Evolutionary conservation across 2,113 vertebrate genomes (phyloP).

Genomic region (Corythaeola cristata): DNA sequence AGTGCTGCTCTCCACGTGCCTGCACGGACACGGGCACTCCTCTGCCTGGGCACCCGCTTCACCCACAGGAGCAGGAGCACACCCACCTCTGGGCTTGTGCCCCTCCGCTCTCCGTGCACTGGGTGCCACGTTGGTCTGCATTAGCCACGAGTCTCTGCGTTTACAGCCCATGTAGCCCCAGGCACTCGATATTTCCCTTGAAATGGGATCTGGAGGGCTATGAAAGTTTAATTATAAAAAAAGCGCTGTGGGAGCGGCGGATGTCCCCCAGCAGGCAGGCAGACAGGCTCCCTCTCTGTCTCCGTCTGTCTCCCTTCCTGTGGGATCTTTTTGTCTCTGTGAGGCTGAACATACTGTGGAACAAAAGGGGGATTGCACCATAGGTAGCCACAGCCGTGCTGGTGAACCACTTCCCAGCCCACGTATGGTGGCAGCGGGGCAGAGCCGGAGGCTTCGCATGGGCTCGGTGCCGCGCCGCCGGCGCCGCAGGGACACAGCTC

Average conservation of each 20-base stretch:
- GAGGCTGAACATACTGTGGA: background rate
- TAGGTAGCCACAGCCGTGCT: background rate
- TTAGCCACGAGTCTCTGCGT: background rate
- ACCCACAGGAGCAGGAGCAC: background rate
- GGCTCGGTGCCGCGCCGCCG: fast-evolving
- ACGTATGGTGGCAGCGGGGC: fast-evolving
- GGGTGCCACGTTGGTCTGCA: fast-evolving
- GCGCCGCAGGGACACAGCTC: fast-evolving
- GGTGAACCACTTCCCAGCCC: background rate
- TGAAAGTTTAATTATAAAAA: background rate
- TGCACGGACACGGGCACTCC: fast-evolving
- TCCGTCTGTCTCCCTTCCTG: background rate
- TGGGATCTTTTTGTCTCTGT: background rate
- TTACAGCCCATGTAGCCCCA: background rate
- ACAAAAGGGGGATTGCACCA: background rate
- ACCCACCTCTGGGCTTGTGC: background rate
- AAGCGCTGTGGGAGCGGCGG: background rate
- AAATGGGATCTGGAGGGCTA: background rate
- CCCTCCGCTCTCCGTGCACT: fast-evolving
- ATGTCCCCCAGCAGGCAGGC: background rate
- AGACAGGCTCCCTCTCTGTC: background rate
- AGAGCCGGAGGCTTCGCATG: background rate
- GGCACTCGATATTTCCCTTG: background rate
- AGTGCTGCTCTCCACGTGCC: background rate
- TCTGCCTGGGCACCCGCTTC: background rate